Percentiles rank a stretch among this genome's conserved stretches.
Evolutionary conservation across 2,113 vertebrate species (phyloP).

Genomic region (Trichechus manatus): DNA sequence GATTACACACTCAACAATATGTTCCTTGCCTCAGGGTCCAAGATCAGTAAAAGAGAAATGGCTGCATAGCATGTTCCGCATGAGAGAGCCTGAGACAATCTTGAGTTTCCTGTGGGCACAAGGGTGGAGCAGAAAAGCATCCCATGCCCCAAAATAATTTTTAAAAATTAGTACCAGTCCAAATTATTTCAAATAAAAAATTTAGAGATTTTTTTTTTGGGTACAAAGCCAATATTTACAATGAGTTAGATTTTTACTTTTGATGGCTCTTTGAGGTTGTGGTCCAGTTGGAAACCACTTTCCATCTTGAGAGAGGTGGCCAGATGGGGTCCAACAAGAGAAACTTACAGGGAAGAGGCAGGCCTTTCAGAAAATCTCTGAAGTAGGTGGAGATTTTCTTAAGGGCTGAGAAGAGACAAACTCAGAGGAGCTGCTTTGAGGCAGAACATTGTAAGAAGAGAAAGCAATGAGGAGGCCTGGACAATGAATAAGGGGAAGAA

Average conservation of each 20-base stretch:
- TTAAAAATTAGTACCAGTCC: background rate
- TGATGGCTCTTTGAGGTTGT: background rate
- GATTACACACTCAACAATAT: conserved; percentile 6
- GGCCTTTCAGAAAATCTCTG: conserved; percentile 30
- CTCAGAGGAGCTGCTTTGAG: background rate
- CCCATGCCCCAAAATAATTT: background rate
- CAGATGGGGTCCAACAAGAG: too few species aligned
- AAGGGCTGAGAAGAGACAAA: conserved; percentile 32
- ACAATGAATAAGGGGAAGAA: too few species aligned
- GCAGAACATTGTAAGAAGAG: background rate
- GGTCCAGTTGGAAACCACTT: background rate
- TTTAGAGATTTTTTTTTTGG: background rate
- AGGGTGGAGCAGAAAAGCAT: background rate
- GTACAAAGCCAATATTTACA: conserved; percentile 19
- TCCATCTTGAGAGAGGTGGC: too few species aligned
- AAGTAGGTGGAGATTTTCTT: background rate
- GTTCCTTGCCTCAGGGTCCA: background rate
- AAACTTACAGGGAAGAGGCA: conserved; percentile 10
- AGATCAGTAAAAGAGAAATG: background rate
- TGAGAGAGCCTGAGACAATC: background rate
- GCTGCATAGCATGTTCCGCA: background rate
- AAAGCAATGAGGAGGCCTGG: background rate
- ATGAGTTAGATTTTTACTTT: conserved; percentile 33
- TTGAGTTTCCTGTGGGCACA: background rate
- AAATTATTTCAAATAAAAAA: conserved; percentile 48